These are phyloP conservation scores for Synergus laeviventris DNA, from an alignment of 2,888 invertebrate genomes.

Conservation along the genomic window DNA sequence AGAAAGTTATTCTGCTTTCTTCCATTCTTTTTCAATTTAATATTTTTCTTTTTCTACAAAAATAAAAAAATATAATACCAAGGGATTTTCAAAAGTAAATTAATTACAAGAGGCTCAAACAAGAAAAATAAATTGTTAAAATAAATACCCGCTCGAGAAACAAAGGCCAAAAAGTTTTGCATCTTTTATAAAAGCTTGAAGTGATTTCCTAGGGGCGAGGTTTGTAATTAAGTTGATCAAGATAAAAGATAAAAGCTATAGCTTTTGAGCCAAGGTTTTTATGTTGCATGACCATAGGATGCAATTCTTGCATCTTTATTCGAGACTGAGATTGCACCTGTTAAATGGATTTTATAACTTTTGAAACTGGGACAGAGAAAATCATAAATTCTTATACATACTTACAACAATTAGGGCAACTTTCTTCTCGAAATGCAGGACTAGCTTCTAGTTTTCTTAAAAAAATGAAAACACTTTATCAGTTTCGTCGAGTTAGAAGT, in stretches of 20 bases:
- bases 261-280: not conserved
- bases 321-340: not conserved
- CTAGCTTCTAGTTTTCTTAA: not conserved
- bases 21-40: too few relatives aligned
- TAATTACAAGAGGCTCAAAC: not conserved
- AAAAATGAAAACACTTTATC: not conserved
- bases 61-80: too few relatives aligned
- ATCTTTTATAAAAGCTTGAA: not conserved
- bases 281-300: not conserved
- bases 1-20: too few relatives aligned
- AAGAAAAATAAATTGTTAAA: not conserved
- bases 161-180: not conserved
- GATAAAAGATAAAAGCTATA: not conserved
- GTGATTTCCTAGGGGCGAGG: constrained; percentile 1
- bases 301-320: constrained; percentile 7
- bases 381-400: not conserved
- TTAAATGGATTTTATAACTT: not conserved
- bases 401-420: not conserved
- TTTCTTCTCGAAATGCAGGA: not conserved
- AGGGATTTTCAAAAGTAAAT: not conserved
- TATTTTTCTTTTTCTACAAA: too few relatives aligned
- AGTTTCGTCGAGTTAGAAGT: not conserved
- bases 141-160: not conserved
- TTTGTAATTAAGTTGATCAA: constrained; percentile 28
- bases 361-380: not conserved